Percentiles rank a stretch among this genome's conserved stretches.
Conservation (phyloP, 2,113 vertebrate genomes). For the Saimiri boliviensis region DNA sequence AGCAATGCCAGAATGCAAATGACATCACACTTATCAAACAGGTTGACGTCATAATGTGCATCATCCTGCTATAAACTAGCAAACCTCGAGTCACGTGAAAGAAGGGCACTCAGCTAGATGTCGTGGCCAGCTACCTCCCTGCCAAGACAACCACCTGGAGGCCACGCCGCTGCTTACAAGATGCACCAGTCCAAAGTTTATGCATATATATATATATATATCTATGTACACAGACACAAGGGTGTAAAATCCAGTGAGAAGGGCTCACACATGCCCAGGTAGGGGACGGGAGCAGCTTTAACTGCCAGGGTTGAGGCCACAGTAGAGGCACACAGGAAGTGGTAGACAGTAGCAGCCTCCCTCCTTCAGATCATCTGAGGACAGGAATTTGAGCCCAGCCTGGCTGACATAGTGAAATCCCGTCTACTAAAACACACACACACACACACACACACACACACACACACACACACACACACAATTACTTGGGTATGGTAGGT, state of each 20-base stretch:
- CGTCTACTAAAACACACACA: too few species aligned
- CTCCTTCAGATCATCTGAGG: background rate
- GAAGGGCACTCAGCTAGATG: background rate
- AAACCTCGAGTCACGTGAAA: background rate
- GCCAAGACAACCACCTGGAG: background rate
- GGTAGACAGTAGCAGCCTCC: background rate
- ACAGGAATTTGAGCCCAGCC: too few species aligned
- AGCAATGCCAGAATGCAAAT: background rate
- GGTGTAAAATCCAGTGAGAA: slow-evolving; percentile 60
- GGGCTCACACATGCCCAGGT: background rate
- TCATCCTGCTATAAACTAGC: too few species aligned
- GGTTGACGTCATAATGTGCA: background rate
- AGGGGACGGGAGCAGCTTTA: background rate
- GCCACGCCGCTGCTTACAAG: background rate
- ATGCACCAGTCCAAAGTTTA: background rate
- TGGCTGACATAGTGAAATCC: too few species aligned
- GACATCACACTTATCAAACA: background rate
- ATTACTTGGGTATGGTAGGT: too few species aligned
- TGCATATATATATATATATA: background rate
- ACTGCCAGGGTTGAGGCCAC: background rate
- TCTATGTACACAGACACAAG: slow-evolving; percentile 48
- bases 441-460: too few species aligned
- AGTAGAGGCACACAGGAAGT: background rate
- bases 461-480: too few species aligned
- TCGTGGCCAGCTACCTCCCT: background rate